Percentiles rank a stretch among this genome's conserved stretches.
Conservation (phyloP, 2,888 invertebrate species). For the Luffia ferchaultella region DNA sequence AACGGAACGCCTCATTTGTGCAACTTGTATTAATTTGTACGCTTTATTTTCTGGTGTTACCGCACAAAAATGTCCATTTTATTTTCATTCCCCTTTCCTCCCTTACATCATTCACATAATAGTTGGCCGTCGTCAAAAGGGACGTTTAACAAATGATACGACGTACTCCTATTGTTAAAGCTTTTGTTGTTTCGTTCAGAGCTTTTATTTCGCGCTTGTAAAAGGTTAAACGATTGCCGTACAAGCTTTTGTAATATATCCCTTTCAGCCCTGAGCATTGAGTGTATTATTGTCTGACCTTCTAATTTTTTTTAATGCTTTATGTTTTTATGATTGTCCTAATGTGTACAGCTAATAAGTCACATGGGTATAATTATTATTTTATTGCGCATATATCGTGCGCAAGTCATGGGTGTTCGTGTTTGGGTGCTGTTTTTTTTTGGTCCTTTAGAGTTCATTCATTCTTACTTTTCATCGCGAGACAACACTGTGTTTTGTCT, state of each 20-base stretch:
- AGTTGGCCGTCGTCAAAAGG: conserved; percentile 57
- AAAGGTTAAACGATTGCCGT: conserved; percentile 22
- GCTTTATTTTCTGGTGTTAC: conserved; percentile 15
- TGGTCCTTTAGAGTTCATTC: conserved; percentile 25
- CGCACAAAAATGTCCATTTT: conserved; percentile 31
- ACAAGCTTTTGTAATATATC: conserved; percentile 16
- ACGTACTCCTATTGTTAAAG: conserved; percentile 57
- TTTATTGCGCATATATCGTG: conserved; percentile 53
- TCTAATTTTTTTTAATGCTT: conserved; percentile 36
- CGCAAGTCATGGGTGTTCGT: conserved; percentile 47
- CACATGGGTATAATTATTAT: conserved; percentile 64
- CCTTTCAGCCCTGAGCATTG: conserved; percentile 19
- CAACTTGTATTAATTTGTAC: background rate
- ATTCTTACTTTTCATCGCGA: conserved; percentile 2
- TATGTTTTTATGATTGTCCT: conserved; percentile 18
- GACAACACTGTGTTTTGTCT: background rate
- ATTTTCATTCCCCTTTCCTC: conserved; percentile 26
- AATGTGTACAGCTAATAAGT: conserved; percentile 55
- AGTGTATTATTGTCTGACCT: conserved; percentile 12
- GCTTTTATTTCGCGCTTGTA: conserved; percentile 23
- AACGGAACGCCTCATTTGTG: background rate
- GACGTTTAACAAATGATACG: conserved; percentile 65
- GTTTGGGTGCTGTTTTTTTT: conserved; percentile 35
- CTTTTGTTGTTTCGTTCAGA: conserved; percentile 54
- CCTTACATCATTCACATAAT: conserved; percentile 59